Conservation (phyloP, 2,113 vertebrate genomes). For the Gasterosteus aculeatus region DNA sequence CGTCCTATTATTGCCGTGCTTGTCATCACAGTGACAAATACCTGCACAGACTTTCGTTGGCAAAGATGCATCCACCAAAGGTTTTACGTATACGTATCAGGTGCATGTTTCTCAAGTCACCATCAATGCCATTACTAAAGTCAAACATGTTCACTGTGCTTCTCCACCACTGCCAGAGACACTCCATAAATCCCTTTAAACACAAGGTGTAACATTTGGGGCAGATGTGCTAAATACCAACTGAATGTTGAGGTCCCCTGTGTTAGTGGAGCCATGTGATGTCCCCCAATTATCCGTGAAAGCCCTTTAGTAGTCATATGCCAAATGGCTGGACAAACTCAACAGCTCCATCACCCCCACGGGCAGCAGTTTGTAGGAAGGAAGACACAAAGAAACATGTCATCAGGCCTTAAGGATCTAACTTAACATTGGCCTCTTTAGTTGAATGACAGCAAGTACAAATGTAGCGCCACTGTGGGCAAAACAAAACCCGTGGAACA, state of each 20-base stretch:
- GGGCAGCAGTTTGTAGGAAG: slow-evolving; percentile 19
- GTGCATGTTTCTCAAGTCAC: slow-evolving; percentile 5
- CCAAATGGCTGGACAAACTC: slow-evolving; percentile 69
- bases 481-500: slow-evolving; percentile 44
- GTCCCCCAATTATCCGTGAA: slow-evolving; percentile 67
- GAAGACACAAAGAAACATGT: slow-evolving; percentile 43
- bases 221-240: slow-evolving; percentile 63
- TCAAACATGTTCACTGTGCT: background rate
- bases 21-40: background rate
- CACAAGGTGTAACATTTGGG: slow-evolving; percentile 62
- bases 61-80: background rate
- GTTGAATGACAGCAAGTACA: slow-evolving; percentile 33
- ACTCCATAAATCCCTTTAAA: slow-evolving; percentile 33
- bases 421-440: slow-evolving; percentile 55
- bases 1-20: background rate
- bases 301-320: slow-evolving; percentile 67
- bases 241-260: slow-evolving; percentile 35
- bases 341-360: slow-evolving; percentile 34
- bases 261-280: slow-evolving; percentile 40
- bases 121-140: background rate
- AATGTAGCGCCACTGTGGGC: slow-evolving; percentile 59
- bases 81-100: background rate
- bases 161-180: slow-evolving; percentile 7
- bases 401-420: slow-evolving; percentile 30
- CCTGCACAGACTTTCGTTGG: background rate